Percentiles rank a stretch among this genome's conserved stretches.
Evolutionary conservation across 2,113 vertebrate genomes (phyloP).

Genomic region (Epinephelus cyanopodus): DNA sequence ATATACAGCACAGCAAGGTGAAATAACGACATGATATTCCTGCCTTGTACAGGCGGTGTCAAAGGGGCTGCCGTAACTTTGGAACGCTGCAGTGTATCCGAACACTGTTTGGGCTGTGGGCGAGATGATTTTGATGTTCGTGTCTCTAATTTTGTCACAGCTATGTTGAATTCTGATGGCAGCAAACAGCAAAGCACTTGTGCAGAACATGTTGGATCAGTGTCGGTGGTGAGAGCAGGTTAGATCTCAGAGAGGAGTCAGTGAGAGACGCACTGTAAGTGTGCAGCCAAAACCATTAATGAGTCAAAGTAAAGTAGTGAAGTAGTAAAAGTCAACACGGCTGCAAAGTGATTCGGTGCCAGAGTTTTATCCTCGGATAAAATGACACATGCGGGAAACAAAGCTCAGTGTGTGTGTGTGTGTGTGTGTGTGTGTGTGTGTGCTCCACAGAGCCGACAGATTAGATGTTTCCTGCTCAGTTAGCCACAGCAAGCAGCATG

Average conservation of each 20-base stretch:
- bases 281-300: background rate
- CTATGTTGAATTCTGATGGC: background rate
- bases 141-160: background rate
- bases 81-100: too few species aligned
- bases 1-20: too few species aligned
- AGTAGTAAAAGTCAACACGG: conserved; percentile 25
- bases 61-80: too few species aligned
- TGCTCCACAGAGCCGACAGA: conserved; percentile 57
- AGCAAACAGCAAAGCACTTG: background rate
- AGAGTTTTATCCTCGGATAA: conserved; percentile 40
- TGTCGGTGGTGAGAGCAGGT: background rate
- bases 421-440: conserved; percentile 21
- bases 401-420: conserved; percentile 28
- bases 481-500: conserved; percentile 65
- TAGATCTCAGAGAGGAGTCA: background rate
- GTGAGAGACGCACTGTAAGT: too few species aligned
- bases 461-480: conserved; percentile 76
- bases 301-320: background rate
- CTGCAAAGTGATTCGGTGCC: conserved; percentile 16
- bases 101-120: too few species aligned
- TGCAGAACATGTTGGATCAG: background rate
- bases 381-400: conserved; percentile 32
- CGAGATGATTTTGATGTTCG: too few species aligned
- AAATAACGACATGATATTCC: too few species aligned
- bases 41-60: too few species aligned